Base-by-base conservation (phyloP, 2,888 invertebrate genomes). In the Agrilus cyanescens region DNA sequence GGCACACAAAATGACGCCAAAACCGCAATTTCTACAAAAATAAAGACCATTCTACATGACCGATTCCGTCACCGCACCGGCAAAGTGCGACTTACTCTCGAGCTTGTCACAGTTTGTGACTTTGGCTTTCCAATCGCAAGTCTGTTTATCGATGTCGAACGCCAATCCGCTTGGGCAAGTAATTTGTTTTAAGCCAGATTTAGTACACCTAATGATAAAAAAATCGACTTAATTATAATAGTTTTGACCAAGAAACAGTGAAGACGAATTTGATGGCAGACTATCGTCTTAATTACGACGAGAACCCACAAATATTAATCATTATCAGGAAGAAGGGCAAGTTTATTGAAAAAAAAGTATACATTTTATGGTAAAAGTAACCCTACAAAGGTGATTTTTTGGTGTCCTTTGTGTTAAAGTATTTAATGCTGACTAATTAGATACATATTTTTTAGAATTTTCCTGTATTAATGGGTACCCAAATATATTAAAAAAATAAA, bases 51-150 rank as follows among this genome's bases (percentile, higher is more conserved):
- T 38, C 44, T 51, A 50, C 50, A 45, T 44, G 46, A 44, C 49
- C 50, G 53, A 48, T 52, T 25, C 57, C 58, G 46, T 55, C 55
- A 56, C 56, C 58, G 55, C 54, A 54, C 54, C 49, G 34, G 41
- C 45, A 51, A 42, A 37, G 44, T 67, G 68, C 66, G 75, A 84
- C 90, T 90, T 88, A 93, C 91, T 91, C 83, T 91, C 90, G 72
- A 89, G 79, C 76, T 83, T 85, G 78, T 89, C 85, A 83, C 91
- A 93, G 83, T 85, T 91, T 78, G 76, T 82, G 78, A 93, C 93
- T 82, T 91, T 89, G 78, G 88, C 89, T 81, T 90, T 91, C 93
- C 93, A 93, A 81, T 93, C 90, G 77, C 93, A 93, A 71, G 91
- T 93, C 79, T 93, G 93, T 80, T 90, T 91, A 77, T 88, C 85